Evolutionary conservation across 2,113 vertebrate genomes (phyloP), one percentile per base, ranked within the genome.

Genomic region (Psophia crepitans): DNA sequence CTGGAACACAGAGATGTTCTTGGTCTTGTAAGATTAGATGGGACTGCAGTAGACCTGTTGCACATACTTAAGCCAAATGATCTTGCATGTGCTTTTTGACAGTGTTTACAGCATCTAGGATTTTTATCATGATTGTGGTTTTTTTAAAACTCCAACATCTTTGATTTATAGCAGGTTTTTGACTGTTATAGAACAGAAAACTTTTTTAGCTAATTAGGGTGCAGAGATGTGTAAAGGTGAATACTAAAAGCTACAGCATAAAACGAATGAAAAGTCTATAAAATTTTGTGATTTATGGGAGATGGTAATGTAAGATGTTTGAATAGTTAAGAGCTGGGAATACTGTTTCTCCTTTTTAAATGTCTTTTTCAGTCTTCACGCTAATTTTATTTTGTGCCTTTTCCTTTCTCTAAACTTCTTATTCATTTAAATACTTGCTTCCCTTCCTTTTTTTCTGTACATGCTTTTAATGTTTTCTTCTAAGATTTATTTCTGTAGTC

Each of bases 381-480:
- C 33, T 80, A 46, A 85, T 89, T 94, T 88, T 84, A 64, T 87
- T 65, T 65, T 68, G 7, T 48, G 76, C 51, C n/a, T 82, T 51
- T 80, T 91, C n/a, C 39, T 88, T 86, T 84, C 61, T 57, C n/a
- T 90, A 28, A 70, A 56, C 39, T 71, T 84, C 32, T 69, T 84
- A 58, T 2, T 85, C 21, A 48, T 78, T 93, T 79, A 49, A 84
- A 76, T 49, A 49, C 19, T 87, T 70, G 33, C 61, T 93, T 94
- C 35, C 74, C 53, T 76, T 89, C 43, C 28, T 77, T 80, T 65
- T 87, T 89, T 49, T 61, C 69, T 87, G 15, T 73, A 61, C n/a
- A 18, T 12, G 44, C 44, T 89, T 96, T 89, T 97, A 87, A 95
- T 92, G 48, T 92, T 92, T 92, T 81, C 64, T 74, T 81, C 73